Percentiles rank a stretch among this genome's conserved stretches.
These are phyloP conservation scores for Eupithecia subfuscata DNA, from an alignment of 2,888 invertebrate species.

Conservation along the genomic window DNA sequence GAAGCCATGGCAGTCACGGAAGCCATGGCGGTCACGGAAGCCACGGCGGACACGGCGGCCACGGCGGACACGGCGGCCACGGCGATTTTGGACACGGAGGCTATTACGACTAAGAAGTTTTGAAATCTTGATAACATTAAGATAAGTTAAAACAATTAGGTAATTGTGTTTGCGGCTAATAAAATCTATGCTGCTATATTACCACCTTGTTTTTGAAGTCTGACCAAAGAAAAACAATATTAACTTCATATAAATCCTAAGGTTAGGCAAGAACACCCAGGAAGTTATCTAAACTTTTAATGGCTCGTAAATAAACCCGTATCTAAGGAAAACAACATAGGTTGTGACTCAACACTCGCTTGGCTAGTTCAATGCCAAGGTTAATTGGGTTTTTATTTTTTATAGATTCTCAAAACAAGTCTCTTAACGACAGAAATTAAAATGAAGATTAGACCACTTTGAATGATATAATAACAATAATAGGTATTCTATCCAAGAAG, in stretches of 20 bases:
- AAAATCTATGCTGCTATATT: conserved; percentile 11
- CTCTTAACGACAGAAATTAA: not conserved
- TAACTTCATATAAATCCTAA: not conserved
- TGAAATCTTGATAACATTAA: too few relatives aligned
- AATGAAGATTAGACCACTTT: not conserved
- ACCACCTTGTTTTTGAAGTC: not conserved
- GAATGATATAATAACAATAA: not conserved
- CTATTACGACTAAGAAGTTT: too few relatives aligned
- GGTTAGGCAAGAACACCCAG: not conserved
- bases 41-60: not conserved
- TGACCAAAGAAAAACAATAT: not conserved
- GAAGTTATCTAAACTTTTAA: not conserved
- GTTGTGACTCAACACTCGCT: not conserved
- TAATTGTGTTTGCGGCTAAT: conserved; percentile 3
- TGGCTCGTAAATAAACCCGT: not conserved
- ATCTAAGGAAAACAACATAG: conserved; percentile 44
- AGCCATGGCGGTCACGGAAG: not conserved
- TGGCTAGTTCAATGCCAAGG: conserved; percentile 5
- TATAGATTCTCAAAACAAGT: not conserved
- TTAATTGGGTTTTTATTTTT: not conserved
- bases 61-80: not conserved
- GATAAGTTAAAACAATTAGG: not conserved
- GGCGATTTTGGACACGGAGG: not conserved
- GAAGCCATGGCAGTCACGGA: too few relatives aligned
- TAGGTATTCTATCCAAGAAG: not conserved